Percentiles rank a stretch among this genome's conserved stretches.
phyloP scores from a whole-genome alignment of 2,113 vertebrate species.

The Zosterops borbonicus region DNA sequence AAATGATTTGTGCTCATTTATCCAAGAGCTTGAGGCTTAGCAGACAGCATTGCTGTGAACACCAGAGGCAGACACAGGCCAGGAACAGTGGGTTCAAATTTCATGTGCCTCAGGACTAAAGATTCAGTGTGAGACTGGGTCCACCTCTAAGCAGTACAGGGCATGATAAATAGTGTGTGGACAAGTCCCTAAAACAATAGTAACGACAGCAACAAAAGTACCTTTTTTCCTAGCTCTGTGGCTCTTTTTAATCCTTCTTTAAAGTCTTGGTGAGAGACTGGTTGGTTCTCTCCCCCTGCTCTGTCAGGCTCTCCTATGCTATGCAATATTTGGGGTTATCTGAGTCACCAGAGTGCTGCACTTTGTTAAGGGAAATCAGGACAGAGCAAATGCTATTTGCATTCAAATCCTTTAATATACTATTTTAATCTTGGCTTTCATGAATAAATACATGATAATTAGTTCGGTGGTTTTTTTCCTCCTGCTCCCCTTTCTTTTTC shows the following conservation, averaged over 20 bases:
- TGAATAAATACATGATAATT: constrained; percentile 18
- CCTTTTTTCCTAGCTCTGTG: not conserved
- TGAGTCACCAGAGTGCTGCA: not conserved
- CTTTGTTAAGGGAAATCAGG: not conserved
- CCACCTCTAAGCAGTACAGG: not conserved
- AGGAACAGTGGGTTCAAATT: not conserved
- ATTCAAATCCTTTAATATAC: not conserved
- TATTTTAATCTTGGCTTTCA: not conserved
- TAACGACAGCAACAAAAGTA: not conserved
- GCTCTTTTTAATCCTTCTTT: not conserved
- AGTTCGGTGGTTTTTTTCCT: not conserved
- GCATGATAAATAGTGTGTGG: not conserved
- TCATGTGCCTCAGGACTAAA: not conserved
- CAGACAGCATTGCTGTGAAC: not conserved
- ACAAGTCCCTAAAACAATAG: not conserved
- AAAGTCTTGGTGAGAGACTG: not conserved
- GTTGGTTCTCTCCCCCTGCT: not conserved
- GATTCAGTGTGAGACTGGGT: not conserved
- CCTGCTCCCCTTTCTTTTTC: too few relatives aligned
- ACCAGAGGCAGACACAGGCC: not conserved
- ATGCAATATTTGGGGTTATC: not conserved
- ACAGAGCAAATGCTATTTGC: not conserved
- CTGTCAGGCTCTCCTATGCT: not conserved
- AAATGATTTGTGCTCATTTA: not conserved
- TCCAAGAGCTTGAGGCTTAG: not conserved